phyloP scores from a whole-genome alignment of 2,113 vertebrate genomes.

The Etheostoma spectabile region DNA sequence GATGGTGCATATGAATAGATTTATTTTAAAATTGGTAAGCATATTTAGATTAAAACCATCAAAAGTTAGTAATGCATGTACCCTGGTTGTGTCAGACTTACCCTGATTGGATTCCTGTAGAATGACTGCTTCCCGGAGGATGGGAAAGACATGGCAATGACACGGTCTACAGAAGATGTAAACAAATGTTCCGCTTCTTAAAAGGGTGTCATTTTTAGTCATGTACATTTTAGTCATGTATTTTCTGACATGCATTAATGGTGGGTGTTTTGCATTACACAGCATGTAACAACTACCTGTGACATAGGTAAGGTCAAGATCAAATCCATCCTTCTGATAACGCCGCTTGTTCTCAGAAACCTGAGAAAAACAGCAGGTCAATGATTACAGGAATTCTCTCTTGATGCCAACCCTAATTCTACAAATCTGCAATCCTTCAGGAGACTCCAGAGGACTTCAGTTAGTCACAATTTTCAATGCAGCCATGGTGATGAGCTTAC shows the following conservation, averaged over 20 bases:
- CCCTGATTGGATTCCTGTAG: slow-evolving; percentile 95
- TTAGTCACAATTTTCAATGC: neutral
- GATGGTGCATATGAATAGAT: neutral
- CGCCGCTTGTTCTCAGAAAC: slow-evolving; percentile 96
- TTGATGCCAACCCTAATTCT: neutral
- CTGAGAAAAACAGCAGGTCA: slow-evolving; percentile 69
- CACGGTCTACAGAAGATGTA: slow-evolving; percentile 83
- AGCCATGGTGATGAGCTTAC: slow-evolving; percentile 77
- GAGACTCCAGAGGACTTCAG: neutral
- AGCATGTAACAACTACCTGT: slow-evolving; percentile 85
- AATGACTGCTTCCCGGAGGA: slow-evolving; percentile 95
- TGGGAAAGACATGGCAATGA: slow-evolving; percentile 99
- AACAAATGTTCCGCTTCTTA: neutral
- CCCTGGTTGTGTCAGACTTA: slow-evolving; percentile 65
- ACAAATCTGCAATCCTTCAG: neutral
- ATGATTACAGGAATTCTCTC: neutral
- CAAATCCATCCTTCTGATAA: slow-evolving; percentile 95
- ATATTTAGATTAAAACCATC: neutral
- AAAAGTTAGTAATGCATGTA: neutral
- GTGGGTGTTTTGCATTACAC: neutral
- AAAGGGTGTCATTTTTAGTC: neutral
- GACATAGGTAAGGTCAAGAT: slow-evolving; percentile 96
- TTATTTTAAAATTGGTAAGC: neutral
- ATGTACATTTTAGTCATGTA: neutral
- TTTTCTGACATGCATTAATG: neutral